Evolutionary conservation across 1,140 invertebrate species (phyloP), one percentile per base, ranked within the genome.

Genomic region (Brachionus paranguensis): DNA sequence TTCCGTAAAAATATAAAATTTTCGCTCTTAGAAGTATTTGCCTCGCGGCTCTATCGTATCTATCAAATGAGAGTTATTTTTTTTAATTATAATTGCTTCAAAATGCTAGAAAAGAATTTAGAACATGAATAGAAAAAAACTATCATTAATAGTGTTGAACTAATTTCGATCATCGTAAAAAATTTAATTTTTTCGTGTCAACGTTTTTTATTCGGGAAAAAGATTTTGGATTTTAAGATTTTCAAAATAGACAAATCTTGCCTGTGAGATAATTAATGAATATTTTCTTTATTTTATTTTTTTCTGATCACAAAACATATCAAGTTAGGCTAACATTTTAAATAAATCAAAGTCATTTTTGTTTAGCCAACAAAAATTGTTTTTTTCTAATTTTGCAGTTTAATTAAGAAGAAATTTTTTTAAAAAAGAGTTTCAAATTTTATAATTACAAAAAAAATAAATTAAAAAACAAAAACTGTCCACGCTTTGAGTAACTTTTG

Each of bases 31-130:
- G 43, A 60, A 60, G 17, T 29, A 43, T 41, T 43, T 72, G 17
- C n/a, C 33, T 41, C 37, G 41, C 33, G 41, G 29, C 33, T 20
- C 17, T 37, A 43, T 17, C 33, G n/a, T 41, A 72, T 76, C 47
- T 76, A 50, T 50, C 45, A 27, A 20, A 27, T 24, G 41, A 24
- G 11, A 14, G 17, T 27, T 50, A 27, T 50, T 76, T 76, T 50
- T 76, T 50, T 50, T 27, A 76, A 50, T 76, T 76, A 76, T 76
- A 76, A 50, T 45, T 43, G 41, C 70, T 68, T 68, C 5, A 72
- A 43, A 72, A 72, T 43, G 68, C 17, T 37, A 76, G 33, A 50
- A 76, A 76, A 76, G 72, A 50, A 76, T 76, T 76, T 76, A 76
- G 72, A 76, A 76, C 72, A 50, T 76, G 47, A 50, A 76, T 45